phyloP scores from a whole-genome alignment of 2,888 invertebrate species.

The Leptinotarsa peninsularis region DNA sequence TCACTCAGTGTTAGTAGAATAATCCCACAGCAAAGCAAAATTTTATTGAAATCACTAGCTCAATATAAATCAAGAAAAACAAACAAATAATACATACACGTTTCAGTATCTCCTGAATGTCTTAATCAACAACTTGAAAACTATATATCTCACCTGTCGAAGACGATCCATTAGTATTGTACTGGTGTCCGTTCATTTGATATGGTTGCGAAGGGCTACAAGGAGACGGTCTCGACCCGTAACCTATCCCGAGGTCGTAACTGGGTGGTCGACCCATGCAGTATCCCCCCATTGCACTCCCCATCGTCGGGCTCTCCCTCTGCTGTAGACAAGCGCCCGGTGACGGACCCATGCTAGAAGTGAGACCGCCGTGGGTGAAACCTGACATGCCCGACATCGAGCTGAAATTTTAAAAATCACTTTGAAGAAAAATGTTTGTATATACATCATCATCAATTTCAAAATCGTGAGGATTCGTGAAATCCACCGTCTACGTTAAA shows the following conservation, averaged over 20 bases:
- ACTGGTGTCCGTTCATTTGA: conserved; percentile 72
- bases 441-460: too few relatives aligned
- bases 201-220: conserved; percentile 78
- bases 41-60: too few relatives aligned
- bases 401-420: conserved; percentile 57
- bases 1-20: too few relatives aligned
- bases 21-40: too few relatives aligned
- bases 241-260: conserved; percentile 71
- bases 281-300: conserved; percentile 66
- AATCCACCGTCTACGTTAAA: too few relatives aligned
- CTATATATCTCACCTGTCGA: conserved; percentile 67
- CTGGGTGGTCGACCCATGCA: conserved; percentile 69
- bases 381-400: conserved; percentile 72
- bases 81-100: too few relatives aligned
- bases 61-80: too few relatives aligned
- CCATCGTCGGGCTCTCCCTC: conserved; percentile 68
- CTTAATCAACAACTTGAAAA: background rate
- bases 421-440: conserved; percentile 1
- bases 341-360: conserved; percentile 67
- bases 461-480: too few relatives aligned
- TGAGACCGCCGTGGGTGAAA: conserved; percentile 66
- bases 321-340: conserved; percentile 72
- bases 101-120: too few relatives aligned
- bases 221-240: conserved; percentile 72
- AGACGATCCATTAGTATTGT: conserved; percentile 68